A percentile compares a stretch with the other conserved stretches of the same genome.
phyloP scores from a whole-genome alignment of 30 jellyfish, hydroid and myxozoan species.

The Pseudorhiza aurosa region DNA sequence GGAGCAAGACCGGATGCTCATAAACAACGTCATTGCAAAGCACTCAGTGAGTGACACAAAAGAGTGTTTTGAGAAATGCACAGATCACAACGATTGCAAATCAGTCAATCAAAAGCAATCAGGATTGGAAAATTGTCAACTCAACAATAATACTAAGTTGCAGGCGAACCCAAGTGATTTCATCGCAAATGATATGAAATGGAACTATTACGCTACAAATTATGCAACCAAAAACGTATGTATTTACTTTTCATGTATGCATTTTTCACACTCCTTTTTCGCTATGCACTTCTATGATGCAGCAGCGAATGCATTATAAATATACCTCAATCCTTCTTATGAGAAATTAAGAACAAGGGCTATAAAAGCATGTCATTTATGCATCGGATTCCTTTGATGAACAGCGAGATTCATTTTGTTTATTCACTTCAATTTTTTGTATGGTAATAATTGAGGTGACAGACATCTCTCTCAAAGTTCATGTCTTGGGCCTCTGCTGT shows the following conservation, averaged over 20 bases:
- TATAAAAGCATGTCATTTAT: too few relatives aligned
- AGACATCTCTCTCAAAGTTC: too few relatives aligned
- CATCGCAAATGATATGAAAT: background rate
- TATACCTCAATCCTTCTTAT: too few relatives aligned
- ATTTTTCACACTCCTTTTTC: too few relatives aligned
- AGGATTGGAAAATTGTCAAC: background rate
- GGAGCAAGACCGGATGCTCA: background rate
- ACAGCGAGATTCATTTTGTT: too few relatives aligned
- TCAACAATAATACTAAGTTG: background rate
- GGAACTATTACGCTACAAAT: background rate
- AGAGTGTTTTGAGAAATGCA: slow-evolving; percentile 20
- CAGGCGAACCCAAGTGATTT: background rate
- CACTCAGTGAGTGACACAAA: background rate
- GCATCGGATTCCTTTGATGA: too few relatives aligned
- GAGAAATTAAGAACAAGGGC: too few relatives aligned
- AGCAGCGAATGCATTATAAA: too few relatives aligned
- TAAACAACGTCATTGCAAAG: background rate
- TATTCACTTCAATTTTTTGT: too few relatives aligned
- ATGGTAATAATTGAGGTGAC: too few relatives aligned
- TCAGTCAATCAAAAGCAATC: background rate
- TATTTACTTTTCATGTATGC: background rate
- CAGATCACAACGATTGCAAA: background rate
- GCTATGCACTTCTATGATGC: too few relatives aligned
- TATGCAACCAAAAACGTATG: background rate
- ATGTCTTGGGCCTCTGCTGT: too few relatives aligned